Evolutionary conservation across 2,797 vertebrate genomes (phyloP).

Genomic region (Balearica regulorum): DNA sequence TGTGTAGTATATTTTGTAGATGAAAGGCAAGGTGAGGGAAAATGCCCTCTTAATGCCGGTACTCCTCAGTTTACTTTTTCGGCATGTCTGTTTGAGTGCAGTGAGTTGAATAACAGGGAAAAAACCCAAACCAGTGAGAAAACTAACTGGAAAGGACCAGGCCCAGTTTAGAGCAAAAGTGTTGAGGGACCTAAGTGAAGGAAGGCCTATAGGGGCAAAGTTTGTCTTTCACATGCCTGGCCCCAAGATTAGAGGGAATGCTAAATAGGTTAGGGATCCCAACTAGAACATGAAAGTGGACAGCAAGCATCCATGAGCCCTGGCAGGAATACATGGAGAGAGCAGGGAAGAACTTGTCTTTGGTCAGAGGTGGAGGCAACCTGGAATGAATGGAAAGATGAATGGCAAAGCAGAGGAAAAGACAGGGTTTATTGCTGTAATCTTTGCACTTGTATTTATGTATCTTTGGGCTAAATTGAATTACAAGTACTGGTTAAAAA

Average conservation of each 20-base stretch:
- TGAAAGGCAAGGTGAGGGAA: neutral
- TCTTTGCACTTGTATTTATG: neutral
- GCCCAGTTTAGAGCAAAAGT: neutral
- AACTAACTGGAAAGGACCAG: neutral
- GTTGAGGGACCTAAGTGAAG: neutral
- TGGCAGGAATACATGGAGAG: neutral
- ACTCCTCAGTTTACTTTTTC: neutral
- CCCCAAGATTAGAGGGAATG: neutral
- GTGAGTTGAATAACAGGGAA: neutral
- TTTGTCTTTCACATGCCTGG: neutral
- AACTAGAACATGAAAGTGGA: neutral
- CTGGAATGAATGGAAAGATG: neutral
- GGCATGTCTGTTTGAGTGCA: neutral
- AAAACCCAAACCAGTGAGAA: neutral
- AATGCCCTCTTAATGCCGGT: neutral
- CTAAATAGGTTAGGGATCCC: neutral
- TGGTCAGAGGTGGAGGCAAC: neutral
- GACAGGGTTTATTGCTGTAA: neutral
- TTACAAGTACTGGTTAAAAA: neutral
- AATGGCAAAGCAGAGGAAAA: neutral
- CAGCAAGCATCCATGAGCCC: neutral
- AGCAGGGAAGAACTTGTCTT: neutral
- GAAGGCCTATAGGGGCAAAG: neutral
- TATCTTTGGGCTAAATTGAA: neutral
- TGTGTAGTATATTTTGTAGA: neutral